A percentile compares a stretch with the other conserved stretches of the same genome.
Conservation (phyloP, 2,113 vertebrate genomes). For the Notothenia coriiceps region DNA sequence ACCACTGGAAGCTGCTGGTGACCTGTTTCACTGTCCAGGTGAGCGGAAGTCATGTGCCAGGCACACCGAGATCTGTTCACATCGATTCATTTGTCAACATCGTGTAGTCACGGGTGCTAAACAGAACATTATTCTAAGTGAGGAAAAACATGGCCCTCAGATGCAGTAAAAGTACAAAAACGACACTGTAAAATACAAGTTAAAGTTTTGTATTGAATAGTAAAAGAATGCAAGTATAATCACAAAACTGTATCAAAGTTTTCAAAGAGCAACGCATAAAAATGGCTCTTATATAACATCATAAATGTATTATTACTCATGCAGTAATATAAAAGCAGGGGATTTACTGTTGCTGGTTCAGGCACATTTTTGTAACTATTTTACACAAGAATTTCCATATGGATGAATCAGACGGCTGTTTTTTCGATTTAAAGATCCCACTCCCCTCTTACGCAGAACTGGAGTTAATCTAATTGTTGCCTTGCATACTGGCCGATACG, state of each 20-base stretch:
- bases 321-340: neutral
- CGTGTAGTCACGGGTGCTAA: neutral
- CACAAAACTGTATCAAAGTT: neutral
- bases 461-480: too few species aligned
- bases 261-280: neutral
- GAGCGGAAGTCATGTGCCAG: constrained; percentile 11
- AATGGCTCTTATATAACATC: neutral
- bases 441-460: neutral
- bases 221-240: neutral
- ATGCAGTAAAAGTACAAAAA: neutral
- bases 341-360: too few species aligned
- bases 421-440: too few species aligned
- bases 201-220: neutral
- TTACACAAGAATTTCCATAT: neutral
- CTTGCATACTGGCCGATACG: too few species aligned
- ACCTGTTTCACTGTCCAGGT: constrained; percentile 48
- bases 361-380: neutral
- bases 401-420: too few species aligned
- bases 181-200: neutral
- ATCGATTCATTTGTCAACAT: neutral
- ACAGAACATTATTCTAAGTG: neutral
- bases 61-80: neutral
- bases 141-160: neutral
- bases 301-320: neutral
- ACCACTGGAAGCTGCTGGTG: constrained; percentile 21